A percentile compares a stretch with the other conserved stretches of the same genome.
Conservation (phyloP, 2,797 vertebrate genomes). For the Sebastes reedi region DNA sequence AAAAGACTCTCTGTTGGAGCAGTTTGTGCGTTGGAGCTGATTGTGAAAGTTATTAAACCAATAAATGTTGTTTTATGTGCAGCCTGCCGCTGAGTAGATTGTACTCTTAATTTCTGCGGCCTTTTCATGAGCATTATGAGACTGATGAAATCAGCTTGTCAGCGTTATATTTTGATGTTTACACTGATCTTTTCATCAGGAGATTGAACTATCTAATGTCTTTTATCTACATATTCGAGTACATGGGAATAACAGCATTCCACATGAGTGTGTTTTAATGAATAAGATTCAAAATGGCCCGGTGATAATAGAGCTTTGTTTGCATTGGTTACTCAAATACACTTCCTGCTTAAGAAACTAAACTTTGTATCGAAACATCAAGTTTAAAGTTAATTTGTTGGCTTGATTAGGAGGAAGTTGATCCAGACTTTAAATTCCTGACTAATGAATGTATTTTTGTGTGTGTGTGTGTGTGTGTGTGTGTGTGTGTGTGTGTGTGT, state of each 20-base stretch:
- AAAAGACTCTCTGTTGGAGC: constrained; percentile 4
- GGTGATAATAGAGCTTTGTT: neutral
- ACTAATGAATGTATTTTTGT: constrained; percentile 2
- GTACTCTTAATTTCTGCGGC: constrained; percentile 21
- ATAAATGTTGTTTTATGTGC: constrained; percentile 59
- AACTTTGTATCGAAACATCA: constrained; percentile 3
- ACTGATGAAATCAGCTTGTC: constrained; percentile 12
- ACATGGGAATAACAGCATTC: neutral
- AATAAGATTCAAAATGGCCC: neutral
- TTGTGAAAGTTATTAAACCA: constrained; percentile 50
- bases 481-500: constrained; percentile 24
- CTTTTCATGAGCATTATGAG: constrained; percentile 16
- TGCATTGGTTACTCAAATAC: neutral
- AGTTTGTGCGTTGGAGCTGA: constrained; percentile 28
- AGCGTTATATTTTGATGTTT: neutral
- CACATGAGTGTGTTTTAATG: neutral
- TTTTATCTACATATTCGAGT: neutral
- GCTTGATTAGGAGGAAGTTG: constrained; percentile 19
- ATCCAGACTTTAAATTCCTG: constrained; percentile 36
- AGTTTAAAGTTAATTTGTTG: neutral
- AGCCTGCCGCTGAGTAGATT: constrained; percentile 11
- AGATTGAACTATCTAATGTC: neutral
- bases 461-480: constrained; percentile 36
- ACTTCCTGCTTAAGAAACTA: neutral
- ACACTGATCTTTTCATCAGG: neutral